Evolutionary conservation across 2,797 vertebrate genomes (phyloP).

Genomic region (Toxotes lorentzi): DNA sequence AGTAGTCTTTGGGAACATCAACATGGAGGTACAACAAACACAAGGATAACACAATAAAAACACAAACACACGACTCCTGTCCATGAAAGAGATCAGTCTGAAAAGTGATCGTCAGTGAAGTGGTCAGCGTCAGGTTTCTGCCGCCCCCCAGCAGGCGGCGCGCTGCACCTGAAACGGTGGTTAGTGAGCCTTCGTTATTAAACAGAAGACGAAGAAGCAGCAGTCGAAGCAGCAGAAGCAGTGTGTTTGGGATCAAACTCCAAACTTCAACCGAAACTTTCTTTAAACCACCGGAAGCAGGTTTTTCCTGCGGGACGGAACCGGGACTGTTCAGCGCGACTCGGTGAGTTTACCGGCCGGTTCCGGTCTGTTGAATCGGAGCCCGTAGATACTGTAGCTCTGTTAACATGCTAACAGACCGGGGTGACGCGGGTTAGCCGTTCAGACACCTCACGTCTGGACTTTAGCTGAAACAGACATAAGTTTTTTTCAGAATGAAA

Average conservation of each 20-base stretch:
- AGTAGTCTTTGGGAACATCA: too few species aligned
- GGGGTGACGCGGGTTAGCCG: too few species aligned
- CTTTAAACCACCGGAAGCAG: background rate
- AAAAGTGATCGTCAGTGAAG: too few species aligned
- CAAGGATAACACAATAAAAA: too few species aligned
- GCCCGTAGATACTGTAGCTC: background rate
- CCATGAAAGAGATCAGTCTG: too few species aligned
- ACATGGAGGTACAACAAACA: too few species aligned
- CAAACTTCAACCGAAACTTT: background rate
- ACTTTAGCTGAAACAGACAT: too few species aligned
- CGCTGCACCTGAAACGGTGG: background rate
- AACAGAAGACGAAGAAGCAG: background rate
- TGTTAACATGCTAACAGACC: background rate
- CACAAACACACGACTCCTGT: too few species aligned
- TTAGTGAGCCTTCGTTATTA: background rate
- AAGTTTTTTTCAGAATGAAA: too few species aligned
- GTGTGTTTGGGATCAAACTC: background rate
- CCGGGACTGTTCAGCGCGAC: background rate
- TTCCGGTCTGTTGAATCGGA: background rate
- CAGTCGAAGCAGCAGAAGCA: background rate
- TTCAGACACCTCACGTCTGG: too few species aligned
- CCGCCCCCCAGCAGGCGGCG: background rate
- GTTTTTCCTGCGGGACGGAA: too few species aligned
- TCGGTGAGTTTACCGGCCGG: slow-evolving; percentile 33
- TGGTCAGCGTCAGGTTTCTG: background rate